Conservation (phyloP, 1,140 invertebrate species). For the Drosophila pseudoananassae region DNA sequence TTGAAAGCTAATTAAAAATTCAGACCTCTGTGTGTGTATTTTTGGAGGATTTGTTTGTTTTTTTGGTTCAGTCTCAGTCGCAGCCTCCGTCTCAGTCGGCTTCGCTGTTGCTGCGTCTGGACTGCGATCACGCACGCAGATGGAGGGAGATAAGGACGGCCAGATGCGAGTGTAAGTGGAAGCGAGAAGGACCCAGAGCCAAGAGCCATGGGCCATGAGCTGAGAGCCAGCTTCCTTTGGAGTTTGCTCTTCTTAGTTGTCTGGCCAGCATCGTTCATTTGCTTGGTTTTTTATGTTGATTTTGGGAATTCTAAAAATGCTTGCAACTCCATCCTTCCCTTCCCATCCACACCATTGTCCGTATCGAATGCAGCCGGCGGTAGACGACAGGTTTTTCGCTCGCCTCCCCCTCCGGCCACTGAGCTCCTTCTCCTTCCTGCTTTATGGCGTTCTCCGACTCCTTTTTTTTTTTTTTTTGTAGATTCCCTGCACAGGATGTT, state of each 20-base stretch:
- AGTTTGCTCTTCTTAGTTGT: conserved; percentile 32
- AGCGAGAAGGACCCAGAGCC: not conserved
- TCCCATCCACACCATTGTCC: conserved; percentile 16
- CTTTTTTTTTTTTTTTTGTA: not conserved
- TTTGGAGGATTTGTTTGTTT: conserved; percentile 24
- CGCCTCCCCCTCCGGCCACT: conserved; percentile 8
- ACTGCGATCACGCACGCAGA: conserved; percentile 38
- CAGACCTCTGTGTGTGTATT: conserved; percentile 12
- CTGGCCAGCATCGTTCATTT: conserved; percentile 38
- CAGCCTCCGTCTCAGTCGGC: conserved; percentile 2
- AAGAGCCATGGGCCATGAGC: not conserved
- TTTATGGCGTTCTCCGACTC: conserved; percentile 22
- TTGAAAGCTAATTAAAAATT: conserved; percentile 30
- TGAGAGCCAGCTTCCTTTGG: conserved; percentile 31
- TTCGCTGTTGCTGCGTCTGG: conserved; percentile 48
- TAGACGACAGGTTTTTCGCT: conserved; percentile 63
- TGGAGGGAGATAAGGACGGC: not conserved
- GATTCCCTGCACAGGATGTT: conserved; percentile 60
- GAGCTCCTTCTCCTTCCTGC: conserved; percentile 10
- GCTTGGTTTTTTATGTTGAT: conserved; percentile 59
- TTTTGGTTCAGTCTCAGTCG: not conserved
- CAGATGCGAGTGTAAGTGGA: not conserved
- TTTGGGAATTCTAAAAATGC: conserved; percentile 78
- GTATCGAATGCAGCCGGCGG: conserved; percentile 50
- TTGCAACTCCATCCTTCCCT: conserved; percentile 48